A percentile compares a stretch with the other conserved stretches of the same genome.
These are phyloP conservation scores for Alaudala cheleensis DNA, from an alignment of 2,113 vertebrate genomes.

Conservation along the genomic window DNA sequence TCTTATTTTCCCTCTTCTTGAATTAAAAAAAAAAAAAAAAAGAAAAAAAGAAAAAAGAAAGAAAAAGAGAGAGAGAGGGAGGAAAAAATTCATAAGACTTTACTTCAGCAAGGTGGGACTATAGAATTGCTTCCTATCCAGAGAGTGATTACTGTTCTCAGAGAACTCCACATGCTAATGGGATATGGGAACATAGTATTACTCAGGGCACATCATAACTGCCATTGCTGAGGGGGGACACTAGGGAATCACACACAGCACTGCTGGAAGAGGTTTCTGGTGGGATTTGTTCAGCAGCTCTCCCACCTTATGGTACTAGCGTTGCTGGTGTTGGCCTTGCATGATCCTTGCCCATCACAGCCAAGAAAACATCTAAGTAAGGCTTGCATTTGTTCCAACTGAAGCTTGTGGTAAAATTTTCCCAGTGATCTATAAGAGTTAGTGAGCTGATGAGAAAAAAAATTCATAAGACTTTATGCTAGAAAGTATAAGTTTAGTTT, in stretches of 20 bases:
- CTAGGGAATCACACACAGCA: not conserved
- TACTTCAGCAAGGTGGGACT: not conserved
- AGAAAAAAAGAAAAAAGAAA: no score
- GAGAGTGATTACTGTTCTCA: not conserved
- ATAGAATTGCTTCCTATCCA: not conserved
- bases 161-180: not conserved
- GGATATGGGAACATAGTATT: not conserved
- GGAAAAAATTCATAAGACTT: not conserved
- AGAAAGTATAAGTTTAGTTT: not conserved
- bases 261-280: not conserved
- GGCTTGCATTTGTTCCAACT: not conserved
- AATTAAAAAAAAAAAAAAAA: not conserved
- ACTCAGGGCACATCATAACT: accelerated
- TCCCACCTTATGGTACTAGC: not conserved
- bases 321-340: not conserved
- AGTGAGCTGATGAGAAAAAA: not conserved
- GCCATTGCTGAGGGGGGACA: not conserved
- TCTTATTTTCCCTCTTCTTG: not conserved
- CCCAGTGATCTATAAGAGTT: not conserved
- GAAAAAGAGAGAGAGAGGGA: no score
- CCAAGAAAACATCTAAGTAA: not conserved
- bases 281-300: not conserved
- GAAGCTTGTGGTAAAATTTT: not conserved
- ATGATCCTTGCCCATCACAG: not conserved
- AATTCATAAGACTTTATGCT: not conserved